Evolutionary conservation across 2,113 vertebrate species (phyloP), one percentile per base, ranked within the genome.

Genomic region (Saguinus midas): DNA sequence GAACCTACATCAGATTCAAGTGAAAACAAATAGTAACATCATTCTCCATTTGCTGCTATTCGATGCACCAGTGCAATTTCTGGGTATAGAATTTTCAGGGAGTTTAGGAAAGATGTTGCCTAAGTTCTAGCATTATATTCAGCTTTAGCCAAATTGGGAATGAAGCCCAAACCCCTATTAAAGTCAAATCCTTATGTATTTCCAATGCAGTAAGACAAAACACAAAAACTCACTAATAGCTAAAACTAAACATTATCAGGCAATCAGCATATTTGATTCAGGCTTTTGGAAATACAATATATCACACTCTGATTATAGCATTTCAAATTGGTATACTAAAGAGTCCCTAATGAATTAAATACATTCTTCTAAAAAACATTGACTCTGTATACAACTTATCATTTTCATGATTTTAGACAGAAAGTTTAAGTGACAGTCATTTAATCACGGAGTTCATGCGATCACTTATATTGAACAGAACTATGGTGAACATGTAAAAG

Each of bases 341-440:
- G 79, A 95, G 52, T 81, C 40, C 35, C 70, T 92, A 87, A 85
- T 88, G 75, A 96, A 88, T 96, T 70, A 97, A 97, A 87, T 89
- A 83, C 66, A 88, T 89, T 73, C 66, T 96, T 92, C 87, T 75
- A 52, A 93, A 97, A 97, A 96, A 94, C 93, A 93, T 55, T 64
- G 43, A 78, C n/a, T 81, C 72, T 92, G 45, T 97, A 94, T 97
- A 95, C 37, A 90, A 87, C 94, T 85, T 58, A 76, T 96, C 78
- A 97, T 90, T 97, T 96, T 98, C 70, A 82, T 89, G 84, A 97
- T 75, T 97, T 98, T 96, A 96, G 98, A 94, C 96, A 97, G 21
- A 96, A 85, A 75, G 89, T 85, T 97, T 98, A 90, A 0, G 16
- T 91, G 85, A 66, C 5, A 81, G 84, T 66, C 92, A 90, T 83